Percentiles rank a stretch among this genome's conserved stretches.
Evolutionary conservation across 2,888 invertebrate species (phyloP).

Genomic region (Thalpophila matura): DNA sequence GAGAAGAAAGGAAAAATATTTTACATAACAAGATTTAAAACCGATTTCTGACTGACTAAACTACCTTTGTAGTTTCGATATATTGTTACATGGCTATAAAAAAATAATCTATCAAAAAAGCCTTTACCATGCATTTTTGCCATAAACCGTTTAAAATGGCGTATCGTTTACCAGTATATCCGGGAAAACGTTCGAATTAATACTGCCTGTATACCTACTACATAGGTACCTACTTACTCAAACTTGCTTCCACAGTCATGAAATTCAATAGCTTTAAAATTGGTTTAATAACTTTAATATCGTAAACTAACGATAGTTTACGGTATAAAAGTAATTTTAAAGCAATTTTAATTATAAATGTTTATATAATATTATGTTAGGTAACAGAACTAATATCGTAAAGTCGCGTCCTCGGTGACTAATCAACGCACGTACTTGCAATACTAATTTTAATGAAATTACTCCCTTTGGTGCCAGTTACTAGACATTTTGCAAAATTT

Average conservation of each 20-base stretch:
- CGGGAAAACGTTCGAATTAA: background rate
- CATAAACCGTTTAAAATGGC: background rate
- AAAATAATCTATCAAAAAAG: background rate
- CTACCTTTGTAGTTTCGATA: too few relatives aligned
- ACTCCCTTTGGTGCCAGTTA: conserved; percentile 27
- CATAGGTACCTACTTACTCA: background rate
- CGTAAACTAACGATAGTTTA: too few relatives aligned
- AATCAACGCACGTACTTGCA: conserved; percentile 12
- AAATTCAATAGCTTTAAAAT: conserved; percentile 17
- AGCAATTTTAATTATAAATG: too few relatives aligned
- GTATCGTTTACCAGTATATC: background rate
- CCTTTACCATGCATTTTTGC: too few relatives aligned
- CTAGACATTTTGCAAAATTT: conserved; percentile 21
- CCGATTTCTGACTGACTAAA: too few relatives aligned
- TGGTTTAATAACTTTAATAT: conserved; percentile 20
- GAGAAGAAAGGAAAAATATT: too few relatives aligned
- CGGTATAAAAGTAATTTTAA: too few relatives aligned
- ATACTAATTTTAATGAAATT: conserved; percentile 40
- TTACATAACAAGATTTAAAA: too few relatives aligned
- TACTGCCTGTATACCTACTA: too few relatives aligned
- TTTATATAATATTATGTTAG: conserved; percentile 8
- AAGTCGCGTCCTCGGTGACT: conserved; percentile 50
- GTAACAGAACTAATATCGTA: conserved; percentile 31
- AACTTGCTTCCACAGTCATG: background rate
- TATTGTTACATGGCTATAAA: background rate